These are phyloP conservation scores for Eciton burchellii DNA, from an alignment of 1,140 invertebrate genomes.

Conservation along the genomic window DNA sequence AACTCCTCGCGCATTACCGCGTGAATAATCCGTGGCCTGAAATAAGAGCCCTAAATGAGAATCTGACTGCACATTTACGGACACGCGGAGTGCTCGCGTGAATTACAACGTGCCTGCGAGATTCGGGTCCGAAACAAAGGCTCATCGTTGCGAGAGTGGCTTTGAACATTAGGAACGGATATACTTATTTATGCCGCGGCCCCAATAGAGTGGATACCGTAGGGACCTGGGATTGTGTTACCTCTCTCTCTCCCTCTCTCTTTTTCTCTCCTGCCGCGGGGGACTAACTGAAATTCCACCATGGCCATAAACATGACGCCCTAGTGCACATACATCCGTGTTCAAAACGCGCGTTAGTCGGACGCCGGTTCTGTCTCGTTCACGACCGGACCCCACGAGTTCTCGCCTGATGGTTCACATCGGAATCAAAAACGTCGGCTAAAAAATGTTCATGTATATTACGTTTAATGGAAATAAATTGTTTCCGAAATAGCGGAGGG, in stretches of 20 bases:
- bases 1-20: constrained; percentile 32
- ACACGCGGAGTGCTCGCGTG: constrained; percentile 22
- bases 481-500: not conserved
- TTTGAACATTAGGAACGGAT: constrained; percentile 71
- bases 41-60: constrained; percentile 2
- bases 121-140: constrained; percentile 40
- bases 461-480: constrained; percentile 43
- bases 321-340: constrained; percentile 20
- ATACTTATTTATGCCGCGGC: constrained; percentile 74
- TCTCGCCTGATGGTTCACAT: constrained; percentile 25
- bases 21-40: constrained; percentile 28
- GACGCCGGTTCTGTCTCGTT: constrained; percentile 35
- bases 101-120: constrained; percentile 21
- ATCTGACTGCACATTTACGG: not conserved
- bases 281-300: constrained; percentile 74
- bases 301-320: constrained; percentile 69
- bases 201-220: constrained; percentile 65
- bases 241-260: constrained; percentile 49
- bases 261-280: constrained; percentile 46
- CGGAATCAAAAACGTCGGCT: constrained; percentile 11
- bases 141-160: constrained; percentile 62
- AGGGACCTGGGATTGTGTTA: constrained; percentile 70
- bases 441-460: constrained; percentile 39
- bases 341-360: constrained; percentile 48
- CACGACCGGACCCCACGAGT: constrained; percentile 36